A percentile compares a stretch with the other conserved stretches of the same genome.
Conservation (phyloP, 2,113 vertebrate species). For the Circaetus gallicus region DNA sequence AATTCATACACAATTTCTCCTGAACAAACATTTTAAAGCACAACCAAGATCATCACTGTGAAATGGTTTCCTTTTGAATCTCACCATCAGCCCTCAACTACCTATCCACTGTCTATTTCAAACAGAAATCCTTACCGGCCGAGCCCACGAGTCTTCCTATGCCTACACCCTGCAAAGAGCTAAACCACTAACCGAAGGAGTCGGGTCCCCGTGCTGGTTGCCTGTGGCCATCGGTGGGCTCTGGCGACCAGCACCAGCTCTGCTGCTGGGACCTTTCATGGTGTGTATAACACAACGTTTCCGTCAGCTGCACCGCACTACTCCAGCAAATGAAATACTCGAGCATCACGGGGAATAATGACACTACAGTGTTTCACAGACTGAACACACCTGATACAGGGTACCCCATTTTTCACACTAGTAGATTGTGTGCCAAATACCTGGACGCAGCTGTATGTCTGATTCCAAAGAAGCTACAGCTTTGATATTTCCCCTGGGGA, state of each 20-base stretch:
- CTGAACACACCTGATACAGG: accelerated
- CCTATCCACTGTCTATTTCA: neutral
- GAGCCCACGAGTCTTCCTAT: accelerated
- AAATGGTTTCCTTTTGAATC: neutral
- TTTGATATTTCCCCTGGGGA: neutral
- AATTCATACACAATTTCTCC: neutral
- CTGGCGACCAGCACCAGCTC: neutral
- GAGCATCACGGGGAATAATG: accelerated
- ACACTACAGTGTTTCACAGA: accelerated
- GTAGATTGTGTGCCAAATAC: neutral
- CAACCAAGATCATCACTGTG: neutral
- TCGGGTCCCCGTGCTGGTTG: neutral
- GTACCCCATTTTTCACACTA: accelerated
- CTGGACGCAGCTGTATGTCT: neutral
- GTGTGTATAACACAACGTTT: neutral
- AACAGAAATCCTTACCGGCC: neutral
- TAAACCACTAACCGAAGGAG: neutral
- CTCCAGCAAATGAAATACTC: neutral
- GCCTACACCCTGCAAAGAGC: neutral
- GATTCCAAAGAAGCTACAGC: neutral
- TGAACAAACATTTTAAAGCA: neutral
- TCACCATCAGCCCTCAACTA: neutral
- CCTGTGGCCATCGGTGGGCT: neutral
- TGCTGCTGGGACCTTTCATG: accelerated
- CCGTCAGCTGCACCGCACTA: neutral